Evolutionary conservation across 2,113 vertebrate species (phyloP).

Genomic region (Euleptes europaea): DNA sequence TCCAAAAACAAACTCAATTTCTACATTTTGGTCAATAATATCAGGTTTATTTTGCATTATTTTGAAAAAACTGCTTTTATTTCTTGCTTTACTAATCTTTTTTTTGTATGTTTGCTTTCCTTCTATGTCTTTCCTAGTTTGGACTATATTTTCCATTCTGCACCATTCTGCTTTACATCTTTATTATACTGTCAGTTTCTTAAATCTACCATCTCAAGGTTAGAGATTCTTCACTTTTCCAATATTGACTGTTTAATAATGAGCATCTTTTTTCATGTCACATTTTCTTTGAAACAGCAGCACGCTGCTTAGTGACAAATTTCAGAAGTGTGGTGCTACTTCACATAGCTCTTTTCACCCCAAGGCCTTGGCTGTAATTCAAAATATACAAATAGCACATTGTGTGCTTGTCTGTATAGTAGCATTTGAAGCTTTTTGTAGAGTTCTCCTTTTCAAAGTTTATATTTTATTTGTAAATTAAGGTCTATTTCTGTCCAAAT

Average conservation of each 20-base stretch:
- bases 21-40: constrained; percentile 55
- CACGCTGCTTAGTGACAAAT: constrained; percentile 15
- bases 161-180: constrained; percentile 81
- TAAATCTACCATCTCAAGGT: constrained; percentile 82
- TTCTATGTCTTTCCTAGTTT: constrained; percentile 83
- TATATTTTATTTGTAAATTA: background rate
- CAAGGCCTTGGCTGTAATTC: background rate
- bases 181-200: constrained; percentile 84
- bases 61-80: constrained; percentile 69
- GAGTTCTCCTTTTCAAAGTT: background rate
- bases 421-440: background rate
- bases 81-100: constrained; percentile 74
- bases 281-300: constrained; percentile 28
- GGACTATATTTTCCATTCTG: constrained; percentile 83
- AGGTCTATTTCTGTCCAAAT: background rate
- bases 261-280: constrained; percentile 51
- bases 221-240: constrained; percentile 80
- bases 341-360: constrained; percentile 5
- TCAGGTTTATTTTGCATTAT: constrained; percentile 63
- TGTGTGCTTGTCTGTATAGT: background rate
- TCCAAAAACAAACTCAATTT: constrained; percentile 57
- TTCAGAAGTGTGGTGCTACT: background rate
- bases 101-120: constrained; percentile 78
- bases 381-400: background rate
- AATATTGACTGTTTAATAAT: constrained; percentile 71